Percentiles rank a stretch among this genome's conserved stretches.
Conservation (phyloP, 2,797 vertebrate species). For the Ctenosaura bakeri region DNA sequence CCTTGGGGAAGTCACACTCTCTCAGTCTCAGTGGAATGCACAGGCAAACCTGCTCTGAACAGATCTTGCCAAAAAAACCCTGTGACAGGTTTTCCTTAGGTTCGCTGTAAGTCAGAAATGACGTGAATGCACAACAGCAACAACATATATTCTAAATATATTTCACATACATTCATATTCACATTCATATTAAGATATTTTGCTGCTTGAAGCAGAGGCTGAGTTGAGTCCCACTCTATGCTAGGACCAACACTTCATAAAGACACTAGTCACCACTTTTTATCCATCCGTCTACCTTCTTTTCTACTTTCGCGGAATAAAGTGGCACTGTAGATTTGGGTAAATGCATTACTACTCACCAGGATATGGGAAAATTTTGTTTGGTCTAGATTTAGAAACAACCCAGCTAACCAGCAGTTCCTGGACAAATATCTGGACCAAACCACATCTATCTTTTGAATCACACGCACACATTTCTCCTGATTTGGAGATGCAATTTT, state of each 20-base stretch:
- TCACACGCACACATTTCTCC: not conserved
- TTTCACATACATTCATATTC: too few relatives aligned
- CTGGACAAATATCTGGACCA: not conserved
- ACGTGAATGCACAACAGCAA: too few relatives aligned
- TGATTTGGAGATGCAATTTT: not conserved
- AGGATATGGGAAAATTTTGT: not conserved
- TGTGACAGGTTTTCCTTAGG: too few relatives aligned
- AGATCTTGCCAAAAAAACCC: too few relatives aligned
- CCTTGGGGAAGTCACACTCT: too few relatives aligned
- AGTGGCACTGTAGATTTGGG: not conserved
- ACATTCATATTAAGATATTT: not conserved
- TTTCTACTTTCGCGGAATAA: not conserved
- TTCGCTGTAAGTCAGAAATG: too few relatives aligned
- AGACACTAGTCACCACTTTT: not conserved
- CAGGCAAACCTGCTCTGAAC: too few relatives aligned
- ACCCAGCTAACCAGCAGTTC: not conserved
- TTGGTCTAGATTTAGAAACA: not conserved
- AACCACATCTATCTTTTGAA: not conserved
- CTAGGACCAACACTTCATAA: not conserved
- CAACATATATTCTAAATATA: too few relatives aligned
- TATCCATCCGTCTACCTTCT: too few relatives aligned
- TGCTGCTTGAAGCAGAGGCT: not conserved
- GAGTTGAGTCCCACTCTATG: not conserved
- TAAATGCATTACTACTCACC: not conserved
- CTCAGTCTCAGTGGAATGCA: too few relatives aligned